A percentile compares a stretch with the other conserved stretches of the same genome.
Conservation (phyloP, 2,113 vertebrate genomes). For the Entelurus aequoreus region DNA sequence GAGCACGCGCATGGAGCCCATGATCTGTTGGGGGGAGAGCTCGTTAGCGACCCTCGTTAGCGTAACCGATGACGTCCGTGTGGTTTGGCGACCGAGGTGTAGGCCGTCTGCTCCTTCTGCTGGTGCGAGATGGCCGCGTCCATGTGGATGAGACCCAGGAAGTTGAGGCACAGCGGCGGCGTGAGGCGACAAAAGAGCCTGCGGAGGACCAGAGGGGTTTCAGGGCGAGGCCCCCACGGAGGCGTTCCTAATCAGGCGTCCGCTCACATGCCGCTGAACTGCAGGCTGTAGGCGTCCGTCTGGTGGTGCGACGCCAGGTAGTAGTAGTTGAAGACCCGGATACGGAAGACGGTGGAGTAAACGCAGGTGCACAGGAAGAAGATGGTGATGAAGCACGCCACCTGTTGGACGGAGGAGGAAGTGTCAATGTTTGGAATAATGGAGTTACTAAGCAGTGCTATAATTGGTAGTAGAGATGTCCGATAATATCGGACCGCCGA, state of each 20-base stretch:
- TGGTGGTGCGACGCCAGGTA: conserved; percentile 97
- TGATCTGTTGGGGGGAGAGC: conserved; percentile 75
- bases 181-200: conserved; percentile 97
- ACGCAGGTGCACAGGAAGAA: conserved; percentile 96
- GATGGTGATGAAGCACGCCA: conserved; percentile 96
- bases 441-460: no score
- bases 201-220: not conserved
- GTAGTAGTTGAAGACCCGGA: conserved; percentile 97
- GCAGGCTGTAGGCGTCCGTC: conserved; percentile 96
- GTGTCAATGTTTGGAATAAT: no score
- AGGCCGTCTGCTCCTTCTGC: conserved; percentile 86
- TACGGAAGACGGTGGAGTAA: conserved; percentile 97
- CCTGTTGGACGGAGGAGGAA: conserved; percentile 65
- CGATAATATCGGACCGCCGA: no score
- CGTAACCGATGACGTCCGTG: no score
- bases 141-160: conserved; percentile 96
- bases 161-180: conserved; percentile 95
- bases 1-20: conserved; percentile 94
- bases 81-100: conserved; percentile 79
- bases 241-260: not conserved
- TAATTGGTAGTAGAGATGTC: no score
- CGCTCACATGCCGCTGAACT: conserved; percentile 97
- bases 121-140: conserved; percentile 90
- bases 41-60: no score
- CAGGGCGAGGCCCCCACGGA: no score